These are phyloP conservation scores for Drosophila lacertosa DNA, from an alignment of 1,140 invertebrate species.

Conservation along the genomic window DNA sequence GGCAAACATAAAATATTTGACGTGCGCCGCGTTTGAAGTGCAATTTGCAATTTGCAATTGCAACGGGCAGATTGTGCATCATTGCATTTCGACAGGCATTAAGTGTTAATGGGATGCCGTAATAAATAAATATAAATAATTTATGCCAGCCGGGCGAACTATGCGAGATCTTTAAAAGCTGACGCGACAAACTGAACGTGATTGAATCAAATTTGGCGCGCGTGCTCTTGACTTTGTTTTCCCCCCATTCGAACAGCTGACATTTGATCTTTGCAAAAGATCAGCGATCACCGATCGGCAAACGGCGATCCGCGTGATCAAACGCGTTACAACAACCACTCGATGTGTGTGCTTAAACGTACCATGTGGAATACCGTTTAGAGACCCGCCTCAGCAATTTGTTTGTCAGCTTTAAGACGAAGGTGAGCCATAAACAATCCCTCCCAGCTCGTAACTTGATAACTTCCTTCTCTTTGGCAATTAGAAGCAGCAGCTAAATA, in stretches of 20 bases:
- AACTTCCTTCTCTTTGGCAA: conserved; percentile 59
- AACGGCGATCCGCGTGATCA: conserved; percentile 24
- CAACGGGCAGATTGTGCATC: conserved; percentile 9
- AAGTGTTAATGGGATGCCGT: conserved; percentile 42
- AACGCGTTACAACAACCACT: conserved; percentile 2
- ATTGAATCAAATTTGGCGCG: conserved; percentile 67
- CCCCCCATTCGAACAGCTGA: conserved; percentile 43
- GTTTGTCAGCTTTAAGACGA: conserved; percentile 19
- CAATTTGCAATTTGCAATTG: conserved; percentile 20
- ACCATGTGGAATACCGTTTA: conserved; percentile 38
- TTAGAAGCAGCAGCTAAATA: conserved; percentile 56
- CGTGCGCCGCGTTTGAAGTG: conserved; percentile 34
- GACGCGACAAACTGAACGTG: conserved; percentile 25
- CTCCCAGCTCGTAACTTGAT: conserved; percentile 51
- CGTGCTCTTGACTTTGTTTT: conserved; percentile 77
- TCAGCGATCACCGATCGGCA: conserved; percentile 13
- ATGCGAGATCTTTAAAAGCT: conserved; percentile 8
- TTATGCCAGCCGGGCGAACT: conserved; percentile 35
- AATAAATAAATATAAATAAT: conserved; percentile 55
- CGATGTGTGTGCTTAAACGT: conserved; percentile 22
- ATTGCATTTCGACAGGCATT: conserved; percentile 34
- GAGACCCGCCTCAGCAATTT: conserved; percentile 22
- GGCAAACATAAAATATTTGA: conserved; percentile 15
- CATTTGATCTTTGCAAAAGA: conserved; percentile 74
- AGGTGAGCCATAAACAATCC: conserved; percentile 38